Evolutionary conservation across 2,113 vertebrate species (phyloP).

Genomic region (Cyanistes caeruleus): DNA sequence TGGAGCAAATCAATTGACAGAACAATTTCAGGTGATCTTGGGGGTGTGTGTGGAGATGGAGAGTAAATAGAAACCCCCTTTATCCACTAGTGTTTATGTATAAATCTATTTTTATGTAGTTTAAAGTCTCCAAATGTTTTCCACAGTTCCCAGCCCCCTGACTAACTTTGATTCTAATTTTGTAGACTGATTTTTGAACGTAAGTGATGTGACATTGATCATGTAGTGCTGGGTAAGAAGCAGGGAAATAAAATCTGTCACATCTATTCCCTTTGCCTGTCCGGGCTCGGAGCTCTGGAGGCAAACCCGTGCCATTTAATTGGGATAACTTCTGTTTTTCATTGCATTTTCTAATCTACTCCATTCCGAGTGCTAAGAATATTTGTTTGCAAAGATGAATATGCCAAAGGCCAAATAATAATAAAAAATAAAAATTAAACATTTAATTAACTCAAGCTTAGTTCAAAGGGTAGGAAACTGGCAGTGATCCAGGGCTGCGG

Average conservation of each 20-base stretch:
- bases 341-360: neutral
- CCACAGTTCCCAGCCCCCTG: neutral
- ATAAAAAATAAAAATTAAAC: conserved; percentile 50
- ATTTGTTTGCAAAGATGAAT: conserved; percentile 55
- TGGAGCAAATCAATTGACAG: neutral
- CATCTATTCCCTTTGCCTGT: neutral
- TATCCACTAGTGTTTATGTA: neutral
- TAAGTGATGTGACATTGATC: neutral
- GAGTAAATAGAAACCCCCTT: neutral
- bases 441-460: conserved; percentile 80
- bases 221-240: neutral
- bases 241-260: neutral
- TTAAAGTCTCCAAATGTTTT: neutral
- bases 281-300: neutral
- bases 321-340: neutral
- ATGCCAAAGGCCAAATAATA: conserved; percentile 48
- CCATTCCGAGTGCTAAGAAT: neutral
- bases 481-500: conserved; percentile 73
- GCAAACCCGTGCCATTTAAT: neutral
- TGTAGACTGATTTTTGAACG: neutral
- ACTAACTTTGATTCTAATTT: neutral
- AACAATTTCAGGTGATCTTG: neutral
- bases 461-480: conserved; percentile 83
- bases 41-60: neutral
- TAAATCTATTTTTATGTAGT: neutral